Percentiles rank a stretch among this genome's conserved stretches.
These are phyloP conservation scores for Pseudopipra pipra DNA, from an alignment of 2,113 vertebrate species.

Conservation along the genomic window DNA sequence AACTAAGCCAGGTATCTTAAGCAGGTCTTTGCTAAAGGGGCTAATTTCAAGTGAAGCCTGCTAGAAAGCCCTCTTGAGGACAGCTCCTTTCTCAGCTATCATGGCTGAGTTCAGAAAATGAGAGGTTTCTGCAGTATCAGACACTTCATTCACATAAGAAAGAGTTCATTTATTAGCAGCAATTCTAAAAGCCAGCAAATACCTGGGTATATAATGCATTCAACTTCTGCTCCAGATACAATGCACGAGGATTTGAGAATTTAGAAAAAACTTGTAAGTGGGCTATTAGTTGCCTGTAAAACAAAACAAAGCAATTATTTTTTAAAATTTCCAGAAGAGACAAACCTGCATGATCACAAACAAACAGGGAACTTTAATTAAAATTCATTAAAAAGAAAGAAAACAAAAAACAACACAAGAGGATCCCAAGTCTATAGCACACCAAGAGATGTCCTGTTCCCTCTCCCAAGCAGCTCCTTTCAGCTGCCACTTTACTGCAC, in stretches of 20 bases:
- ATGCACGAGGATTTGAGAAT: constrained; percentile 90
- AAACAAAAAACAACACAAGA: background rate
- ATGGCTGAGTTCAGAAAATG: background rate
- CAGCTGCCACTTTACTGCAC: background rate
- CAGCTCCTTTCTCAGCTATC: background rate
- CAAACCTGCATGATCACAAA: background rate
- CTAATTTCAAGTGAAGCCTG: background rate
- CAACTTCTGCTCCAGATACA: constrained; percentile 89
- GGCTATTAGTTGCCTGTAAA: constrained; percentile 85
- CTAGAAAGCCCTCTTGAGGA: background rate
- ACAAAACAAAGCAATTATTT: background rate
- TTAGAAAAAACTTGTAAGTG: constrained; percentile 93
- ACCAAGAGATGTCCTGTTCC: background rate
- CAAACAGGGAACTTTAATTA: background rate
- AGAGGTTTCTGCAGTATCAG: background rate
- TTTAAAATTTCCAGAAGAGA: background rate
- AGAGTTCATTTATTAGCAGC: background rate
- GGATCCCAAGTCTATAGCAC: background rate
- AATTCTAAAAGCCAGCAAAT: background rate
- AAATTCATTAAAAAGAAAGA: background rate
- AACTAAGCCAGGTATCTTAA: background rate
- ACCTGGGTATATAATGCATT: constrained; percentile 89
- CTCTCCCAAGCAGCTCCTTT: background rate
- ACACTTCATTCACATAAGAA: background rate
- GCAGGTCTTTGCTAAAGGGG: background rate